Percentiles rank a stretch among this genome's conserved stretches.
phyloP scores from a whole-genome alignment of 2,113 vertebrate species.

The Coreoperca whiteheadi region DNA sequence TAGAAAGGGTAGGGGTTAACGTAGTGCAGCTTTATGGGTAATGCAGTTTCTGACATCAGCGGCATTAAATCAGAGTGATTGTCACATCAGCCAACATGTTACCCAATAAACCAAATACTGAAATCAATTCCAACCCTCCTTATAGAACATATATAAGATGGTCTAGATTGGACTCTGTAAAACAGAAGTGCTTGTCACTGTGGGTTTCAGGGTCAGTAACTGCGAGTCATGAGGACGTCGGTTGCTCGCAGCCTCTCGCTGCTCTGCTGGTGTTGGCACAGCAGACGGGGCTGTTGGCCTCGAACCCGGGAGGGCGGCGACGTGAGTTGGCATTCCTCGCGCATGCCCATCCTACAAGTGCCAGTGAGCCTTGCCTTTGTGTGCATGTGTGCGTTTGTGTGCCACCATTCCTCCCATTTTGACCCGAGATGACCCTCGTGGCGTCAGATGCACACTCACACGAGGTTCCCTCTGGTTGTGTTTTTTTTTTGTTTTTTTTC shows the following conservation, averaged over 20 bases:
- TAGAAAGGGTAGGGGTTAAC: neutral
- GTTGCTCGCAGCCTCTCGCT: neutral
- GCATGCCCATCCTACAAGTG: slow-evolving; percentile 50
- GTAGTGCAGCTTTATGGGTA: neutral
- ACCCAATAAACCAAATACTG: neutral
- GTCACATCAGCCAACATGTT: neutral
- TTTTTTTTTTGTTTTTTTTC: neutral
- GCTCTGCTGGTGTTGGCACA: slow-evolving; percentile 35
- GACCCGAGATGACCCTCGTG: slow-evolving; percentile 27
- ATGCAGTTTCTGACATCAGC: slow-evolving; percentile 7
- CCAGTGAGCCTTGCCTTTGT: slow-evolving; percentile 40
- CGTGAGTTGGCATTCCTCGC: slow-evolving; percentile 51
- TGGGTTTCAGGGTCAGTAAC: neutral
- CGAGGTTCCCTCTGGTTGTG: neutral
- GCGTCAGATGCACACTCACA: neutral
- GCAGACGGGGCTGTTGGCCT: slow-evolving; percentile 6
- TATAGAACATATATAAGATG: too few relatives aligned
- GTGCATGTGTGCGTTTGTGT: neutral
- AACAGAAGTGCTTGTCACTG: neutral
- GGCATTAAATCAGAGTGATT: neutral
- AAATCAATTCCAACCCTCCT: neutral
- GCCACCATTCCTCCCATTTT: slow-evolving; percentile 15
- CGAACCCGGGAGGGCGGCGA: neutral
- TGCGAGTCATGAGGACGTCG: slow-evolving; percentile 8
- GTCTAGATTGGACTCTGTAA: too few relatives aligned